Conservation (phyloP, 2,888 invertebrate genomes). For the Phyllotreta cruciferae region DNA sequence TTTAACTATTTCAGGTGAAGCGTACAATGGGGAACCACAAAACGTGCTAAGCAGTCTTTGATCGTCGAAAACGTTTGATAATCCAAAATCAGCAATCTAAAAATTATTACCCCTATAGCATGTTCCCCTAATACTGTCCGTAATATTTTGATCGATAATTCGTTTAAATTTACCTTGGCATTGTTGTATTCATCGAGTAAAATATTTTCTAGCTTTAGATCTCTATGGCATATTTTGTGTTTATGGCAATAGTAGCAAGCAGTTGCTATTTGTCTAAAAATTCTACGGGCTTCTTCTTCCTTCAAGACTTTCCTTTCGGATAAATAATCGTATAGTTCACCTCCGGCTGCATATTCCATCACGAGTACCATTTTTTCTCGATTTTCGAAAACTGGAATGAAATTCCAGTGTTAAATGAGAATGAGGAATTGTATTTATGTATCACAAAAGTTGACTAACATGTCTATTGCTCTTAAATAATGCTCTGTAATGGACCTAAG, state of each 20-base stretch:
- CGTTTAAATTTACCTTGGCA: constrained; percentile 76
- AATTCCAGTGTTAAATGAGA: neutral
- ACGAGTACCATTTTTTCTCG: constrained; percentile 99
- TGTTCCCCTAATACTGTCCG: no score
- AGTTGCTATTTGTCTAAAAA: constrained; percentile 96
- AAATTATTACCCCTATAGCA: constrained; percentile 42
- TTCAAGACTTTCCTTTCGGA: constrained; percentile 89
- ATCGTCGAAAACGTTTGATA: constrained; percentile 96
- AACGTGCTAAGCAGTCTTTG: constrained; percentile 87
- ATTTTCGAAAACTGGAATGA: constrained; percentile 91
- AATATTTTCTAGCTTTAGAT: constrained; percentile 95
- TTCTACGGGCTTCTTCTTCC: constrained; percentile 91
- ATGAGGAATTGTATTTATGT: neutral
- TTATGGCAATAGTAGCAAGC: constrained; percentile 98
- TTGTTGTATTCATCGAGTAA: constrained; percentile 91
- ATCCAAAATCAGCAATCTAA: constrained; percentile 97
- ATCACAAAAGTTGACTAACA: neutral
- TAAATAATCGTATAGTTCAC: constrained; percentile 97
- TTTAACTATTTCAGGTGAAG: constrained; percentile 97
- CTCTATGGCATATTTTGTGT: constrained; percentile 96
- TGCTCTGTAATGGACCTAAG: constrained; percentile 18
- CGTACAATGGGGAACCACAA: constrained; percentile 96
- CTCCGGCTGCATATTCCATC: constrained; percentile 99
- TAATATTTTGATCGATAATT: constrained; percentile 2
- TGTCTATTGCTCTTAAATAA: neutral